phyloP scores from a whole-genome alignment of 35 echinoderm and acorn worm genomes.

The Heliocidaris tuberculata region DNA sequence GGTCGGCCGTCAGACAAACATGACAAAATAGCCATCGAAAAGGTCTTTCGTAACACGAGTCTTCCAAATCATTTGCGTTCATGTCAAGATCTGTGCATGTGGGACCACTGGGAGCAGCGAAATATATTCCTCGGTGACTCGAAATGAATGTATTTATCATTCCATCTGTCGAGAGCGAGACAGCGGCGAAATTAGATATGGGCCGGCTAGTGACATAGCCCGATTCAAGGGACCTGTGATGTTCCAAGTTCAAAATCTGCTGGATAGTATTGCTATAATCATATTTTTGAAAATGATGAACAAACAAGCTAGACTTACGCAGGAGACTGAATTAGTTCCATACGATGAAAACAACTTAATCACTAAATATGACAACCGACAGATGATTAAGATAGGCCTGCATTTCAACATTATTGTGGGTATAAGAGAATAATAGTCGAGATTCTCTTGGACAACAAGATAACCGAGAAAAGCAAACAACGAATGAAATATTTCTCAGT shows the following conservation, averaged over 20 bases:
- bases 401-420: background rate
- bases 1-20: background rate
- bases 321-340: background rate
- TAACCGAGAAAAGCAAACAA: background rate
- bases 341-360: background rate
- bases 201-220: slow-evolving; percentile 6
- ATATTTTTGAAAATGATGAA: background rate
- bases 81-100: background rate
- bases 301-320: background rate
- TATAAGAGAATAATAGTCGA: too few relatives aligned
- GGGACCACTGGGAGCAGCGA: slow-evolving; percentile 26
- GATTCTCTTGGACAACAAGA: background rate
- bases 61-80: background rate
- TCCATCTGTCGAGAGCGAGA: slow-evolving; percentile 36
- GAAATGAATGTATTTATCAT: slow-evolving; percentile 44
- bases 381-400: background rate
- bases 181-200: slow-evolving; percentile 34
- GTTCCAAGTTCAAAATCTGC: background rate
- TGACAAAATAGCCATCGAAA: slow-evolving; percentile 7
- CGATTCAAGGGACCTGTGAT: background rate
- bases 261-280: background rate
- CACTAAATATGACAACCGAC: background rate
- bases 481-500: too few relatives aligned
- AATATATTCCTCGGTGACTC: slow-evolving; percentile 14
- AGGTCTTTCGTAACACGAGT: background rate